phyloP scores from a whole-genome alignment of 23 tunicate species.

The Diplosoma virens region DNA sequence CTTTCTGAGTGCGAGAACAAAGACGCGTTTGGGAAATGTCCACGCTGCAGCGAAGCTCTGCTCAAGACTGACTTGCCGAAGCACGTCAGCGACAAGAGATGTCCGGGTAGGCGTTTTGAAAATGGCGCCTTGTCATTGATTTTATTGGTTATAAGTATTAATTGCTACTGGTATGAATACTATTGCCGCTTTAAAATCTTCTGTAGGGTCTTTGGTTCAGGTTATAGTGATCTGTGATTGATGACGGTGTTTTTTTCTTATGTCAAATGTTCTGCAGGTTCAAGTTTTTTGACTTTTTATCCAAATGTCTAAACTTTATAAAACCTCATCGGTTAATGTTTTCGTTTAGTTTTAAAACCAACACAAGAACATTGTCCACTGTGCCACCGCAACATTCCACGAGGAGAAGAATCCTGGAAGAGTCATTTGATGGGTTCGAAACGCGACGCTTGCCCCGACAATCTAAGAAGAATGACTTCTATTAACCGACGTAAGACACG shows the following conservation, averaged over 20 bases:
- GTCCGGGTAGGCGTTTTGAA: slow-evolving; percentile 40
- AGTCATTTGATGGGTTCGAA: slow-evolving; percentile 85
- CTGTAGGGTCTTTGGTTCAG: no score
- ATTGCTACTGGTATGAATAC: no score
- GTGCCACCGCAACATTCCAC: slow-evolving; percentile 73
- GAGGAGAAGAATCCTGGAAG: slow-evolving; percentile 92
- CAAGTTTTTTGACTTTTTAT: no score
- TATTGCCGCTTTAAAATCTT: no score
- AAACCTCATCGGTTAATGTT: no score
- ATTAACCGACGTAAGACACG: slow-evolving; percentile 13
- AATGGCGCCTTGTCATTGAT: no score
- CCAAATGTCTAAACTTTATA: no score
- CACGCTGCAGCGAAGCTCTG: slow-evolving; percentile 75
- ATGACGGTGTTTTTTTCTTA: no score
- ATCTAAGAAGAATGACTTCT: slow-evolving; percentile 58
- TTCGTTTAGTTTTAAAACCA: slow-evolving; percentile 5
- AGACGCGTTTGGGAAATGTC: slow-evolving; percentile 65
- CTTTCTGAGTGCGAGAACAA: slow-evolving; percentile 77
- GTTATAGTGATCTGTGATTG: no score
- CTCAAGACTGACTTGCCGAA: slow-evolving; percentile 24
- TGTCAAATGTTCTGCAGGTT: no score
- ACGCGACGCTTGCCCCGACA: slow-evolving; percentile 76
- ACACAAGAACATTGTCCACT: slow-evolving; percentile 70
- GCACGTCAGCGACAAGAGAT: slow-evolving; percentile 70
- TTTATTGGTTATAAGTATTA: no score